Evolutionary conservation across 2,888 invertebrate genomes (phyloP), one percentile per base, ranked within the genome.

Genomic region (Rhimphoctona megacephalus): DNA sequence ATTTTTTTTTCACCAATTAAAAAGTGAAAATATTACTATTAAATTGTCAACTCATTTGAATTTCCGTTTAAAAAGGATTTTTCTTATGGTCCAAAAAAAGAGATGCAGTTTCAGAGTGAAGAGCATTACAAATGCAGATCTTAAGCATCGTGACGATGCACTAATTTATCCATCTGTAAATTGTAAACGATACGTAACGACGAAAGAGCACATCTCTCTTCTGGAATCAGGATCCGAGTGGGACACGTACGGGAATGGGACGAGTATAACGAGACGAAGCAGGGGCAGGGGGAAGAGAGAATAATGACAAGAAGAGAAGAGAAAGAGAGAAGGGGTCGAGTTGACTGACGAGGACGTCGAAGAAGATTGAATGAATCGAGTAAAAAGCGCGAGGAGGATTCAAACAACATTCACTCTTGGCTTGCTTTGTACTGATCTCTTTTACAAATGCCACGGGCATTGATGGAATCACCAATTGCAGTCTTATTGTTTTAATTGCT

Each of bases 401-500:
- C 66, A 83, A 72, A 83, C 86, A 72, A 70, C 73, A 52, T 61
- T 74, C 52, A 67, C 67, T 78, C 57, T 36, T 77, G 67, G 54
- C 70, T 39, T 73, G 54, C 66, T 72, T 54, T 72, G 74, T 67
- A 72, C 79, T 33, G n/a, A 46, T 70, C 79, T 83, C 88, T 85
- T 61, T 85, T 89, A 87, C 88, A 87, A 88, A 88, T 88, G 86
- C 85, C 86, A 82, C 83, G 76, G 78, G 88, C 91, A 91, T 92
- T 92, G 92, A 93, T 91, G 92, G 92, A 92, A 93, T 92, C 92
- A 91, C 91, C 92, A 93, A 93, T 93, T 93, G 93, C 92, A 90
- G 90, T 90, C 90, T 93, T 93, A 93, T 93, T 93, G 92, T 91
- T 93, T 93, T 92, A 93, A 93, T 93, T 93, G 92, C 91, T 93